Conservation (phyloP, 2,888 invertebrate genomes). For the Tiliacea aurago region DNA sequence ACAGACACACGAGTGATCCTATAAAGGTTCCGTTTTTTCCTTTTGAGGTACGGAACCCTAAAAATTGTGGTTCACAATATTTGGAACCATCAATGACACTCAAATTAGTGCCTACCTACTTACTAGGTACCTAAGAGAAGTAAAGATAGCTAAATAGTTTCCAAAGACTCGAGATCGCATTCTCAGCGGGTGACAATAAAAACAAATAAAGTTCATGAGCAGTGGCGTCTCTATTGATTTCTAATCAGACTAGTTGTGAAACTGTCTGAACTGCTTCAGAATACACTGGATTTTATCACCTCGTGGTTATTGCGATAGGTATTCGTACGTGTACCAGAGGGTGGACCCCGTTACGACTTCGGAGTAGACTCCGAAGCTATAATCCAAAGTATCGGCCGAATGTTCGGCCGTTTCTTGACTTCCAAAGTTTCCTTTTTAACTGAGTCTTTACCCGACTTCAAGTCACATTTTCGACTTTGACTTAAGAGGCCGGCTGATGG, state of each 20-base stretch:
- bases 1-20: no score
- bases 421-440: no score
- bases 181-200: constrained; percentile 65
- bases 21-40: no score
- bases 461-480: no score
- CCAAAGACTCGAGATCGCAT: constrained; percentile 43
- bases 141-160: constrained; percentile 35
- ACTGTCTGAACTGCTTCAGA: constrained; percentile 40
- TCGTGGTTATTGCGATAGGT: constrained; percentile 17
- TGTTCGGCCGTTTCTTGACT: no score
- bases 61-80: background rate
- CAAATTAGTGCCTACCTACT: background rate
- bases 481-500: no score
- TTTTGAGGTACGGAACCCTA: no score
- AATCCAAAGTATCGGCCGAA: no score
- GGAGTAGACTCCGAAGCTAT: no score
- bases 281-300: constrained; percentile 43
- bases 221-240: constrained; percentile 63
- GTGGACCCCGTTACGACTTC: no score
- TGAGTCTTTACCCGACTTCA: no score
- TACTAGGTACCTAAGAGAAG: no score
- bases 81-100: background rate
- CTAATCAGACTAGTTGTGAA: constrained; percentile 62
- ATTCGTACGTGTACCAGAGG: constrained; percentile 4
- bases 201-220: constrained; percentile 55